Evolutionary conservation across 1,140 invertebrate genomes (phyloP).

Genomic region (Drosophila quadrilineata): DNA sequence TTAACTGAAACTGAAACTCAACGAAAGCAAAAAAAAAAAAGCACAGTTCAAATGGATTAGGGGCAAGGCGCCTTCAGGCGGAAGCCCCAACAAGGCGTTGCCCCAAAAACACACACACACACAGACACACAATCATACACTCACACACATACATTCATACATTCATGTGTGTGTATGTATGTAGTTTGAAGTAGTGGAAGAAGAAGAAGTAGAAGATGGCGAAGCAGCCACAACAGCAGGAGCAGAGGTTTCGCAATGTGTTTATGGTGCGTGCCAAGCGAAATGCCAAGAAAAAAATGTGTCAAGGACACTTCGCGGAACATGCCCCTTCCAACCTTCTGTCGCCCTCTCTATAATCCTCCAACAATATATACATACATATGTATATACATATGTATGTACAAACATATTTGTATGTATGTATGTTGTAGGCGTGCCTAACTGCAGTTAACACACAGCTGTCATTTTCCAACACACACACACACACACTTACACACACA

Average conservation of each 20-base stretch:
- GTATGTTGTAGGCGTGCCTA: conserved; percentile 39
- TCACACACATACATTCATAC: conserved; percentile 1
- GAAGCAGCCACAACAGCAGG: too few relatives aligned
- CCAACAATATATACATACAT: too few relatives aligned
- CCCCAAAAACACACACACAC: conserved; percentile 24
- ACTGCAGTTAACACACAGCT: conserved; percentile 39
- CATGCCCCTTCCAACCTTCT: too few relatives aligned
- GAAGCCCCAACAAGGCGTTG: conserved; percentile 69
- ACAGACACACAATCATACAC: background rate
- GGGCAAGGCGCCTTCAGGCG: conserved; percentile 46
- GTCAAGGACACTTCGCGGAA: conserved; percentile 78
- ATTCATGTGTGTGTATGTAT: conserved; percentile 18
- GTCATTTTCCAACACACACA: conserved; percentile 18
- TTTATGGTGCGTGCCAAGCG: conserved; percentile 57
- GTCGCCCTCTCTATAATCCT: too few relatives aligned
- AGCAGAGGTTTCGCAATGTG: too few relatives aligned
- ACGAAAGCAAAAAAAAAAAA: background rate
- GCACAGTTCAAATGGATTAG: conserved; percentile 72
- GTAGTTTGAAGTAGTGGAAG: too few relatives aligned
- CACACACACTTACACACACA: conserved; percentile 23
- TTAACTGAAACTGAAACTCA: too few relatives aligned
- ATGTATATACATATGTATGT: background rate
- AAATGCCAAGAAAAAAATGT: conserved; percentile 66
- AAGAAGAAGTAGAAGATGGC: too few relatives aligned
- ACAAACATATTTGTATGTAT: conserved; percentile 20